phyloP scores from a whole-genome alignment of 2,888 invertebrate genomes.

The Nemurella pictetii region DNA sequence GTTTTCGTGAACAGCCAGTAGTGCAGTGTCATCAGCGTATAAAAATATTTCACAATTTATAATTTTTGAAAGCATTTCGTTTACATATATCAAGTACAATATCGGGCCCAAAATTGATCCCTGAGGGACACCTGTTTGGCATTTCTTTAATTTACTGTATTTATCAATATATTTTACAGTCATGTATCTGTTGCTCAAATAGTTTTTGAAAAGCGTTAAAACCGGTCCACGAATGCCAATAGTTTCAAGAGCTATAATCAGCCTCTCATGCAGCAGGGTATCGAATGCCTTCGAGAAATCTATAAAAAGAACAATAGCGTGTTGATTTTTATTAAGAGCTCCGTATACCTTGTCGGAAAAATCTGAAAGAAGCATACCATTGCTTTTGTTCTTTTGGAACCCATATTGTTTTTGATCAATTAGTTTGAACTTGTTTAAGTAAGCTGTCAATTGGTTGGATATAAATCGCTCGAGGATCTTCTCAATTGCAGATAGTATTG shows the following conservation, averaged over 20 bases:
- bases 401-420: background rate
- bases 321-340: background rate
- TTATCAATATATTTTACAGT: background rate
- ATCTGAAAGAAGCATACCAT: background rate
- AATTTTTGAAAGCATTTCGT: no score
- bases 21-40: no score
- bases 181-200: background rate
- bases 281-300: background rate
- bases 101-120: background rate
- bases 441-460: background rate
- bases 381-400: background rate
- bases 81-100: background rate
- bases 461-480: conserved; percentile 18
- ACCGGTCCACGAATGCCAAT: background rate
- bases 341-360: background rate
- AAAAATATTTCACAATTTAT: no score
- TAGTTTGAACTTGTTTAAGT: background rate
- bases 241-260: background rate
- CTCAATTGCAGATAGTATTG: background rate
- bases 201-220: no score
- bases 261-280: background rate
- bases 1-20: no score
- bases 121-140: background rate
- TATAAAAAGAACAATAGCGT: background rate
- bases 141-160: background rate